Evolutionary conservation across 2,797 vertebrate species (phyloP), one percentile per base, ranked within the genome.

Genomic region (Lacerta bilineata): DNA sequence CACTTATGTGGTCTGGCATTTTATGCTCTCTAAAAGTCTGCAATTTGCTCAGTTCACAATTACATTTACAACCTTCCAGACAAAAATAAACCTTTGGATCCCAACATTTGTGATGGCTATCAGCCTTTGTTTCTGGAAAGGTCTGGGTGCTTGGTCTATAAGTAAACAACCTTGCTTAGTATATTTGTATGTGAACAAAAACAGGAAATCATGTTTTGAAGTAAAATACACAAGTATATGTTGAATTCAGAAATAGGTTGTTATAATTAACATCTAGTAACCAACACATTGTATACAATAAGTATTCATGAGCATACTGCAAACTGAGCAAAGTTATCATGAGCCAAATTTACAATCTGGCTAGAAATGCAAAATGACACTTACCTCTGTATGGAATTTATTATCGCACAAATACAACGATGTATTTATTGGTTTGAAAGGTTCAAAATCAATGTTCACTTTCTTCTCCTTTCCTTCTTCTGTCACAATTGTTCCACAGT

Each of bases 381-480:
- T 97, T 97, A 99, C 99, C 98, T 99, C 99, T 3, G 99, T 99
- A 96, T 99, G 99, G 97, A 99, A 99, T 97, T 99, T 99, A 98
- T 99, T 99, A 97, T 99, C 99, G 91, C 99, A 99, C 96, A 99
- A 98, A 96, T 99, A 99, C 94, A 99, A 97, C 29, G 99, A 99
- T 0, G 99, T 99, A 98, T 99, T 99, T 97, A 99, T 99, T 97
- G 99, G 99, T 97, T 99, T 99, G 96, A 99, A 99, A 96, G 99
- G 99, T 96, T 99, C 99, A 97, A 99, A 99, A 96, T 99, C 99
- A 81, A 99, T 99, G 96, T 99, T 99, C 94, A 99, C 99, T 97
- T 99, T 99, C 97, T 99, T 99, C 96, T 99, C 99, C 95, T 99
- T 99, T 96, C 99, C 99, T 97, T 99, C 99, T 94, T 99, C 99